Evolutionary conservation across 2,113 vertebrate genomes (phyloP).

Genomic region (Puffinus mauretanicus): DNA sequence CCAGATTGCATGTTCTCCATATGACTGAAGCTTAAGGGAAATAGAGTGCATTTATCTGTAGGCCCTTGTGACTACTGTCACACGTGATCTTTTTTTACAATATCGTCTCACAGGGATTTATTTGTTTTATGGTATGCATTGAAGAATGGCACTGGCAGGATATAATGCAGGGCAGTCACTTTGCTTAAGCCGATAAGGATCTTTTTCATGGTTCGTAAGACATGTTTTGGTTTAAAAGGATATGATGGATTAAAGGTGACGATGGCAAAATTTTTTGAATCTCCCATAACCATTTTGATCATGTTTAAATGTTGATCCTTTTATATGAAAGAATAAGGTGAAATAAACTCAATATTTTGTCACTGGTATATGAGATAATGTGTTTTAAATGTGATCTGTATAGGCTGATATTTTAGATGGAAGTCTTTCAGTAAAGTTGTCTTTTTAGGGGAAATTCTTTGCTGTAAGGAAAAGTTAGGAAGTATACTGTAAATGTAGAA

Average conservation of each 20-base stretch:
- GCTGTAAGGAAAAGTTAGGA: conserved; percentile 55
- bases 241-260: conserved; percentile 6
- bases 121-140: background rate
- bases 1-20: background rate
- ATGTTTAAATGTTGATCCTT: conserved; percentile 33
- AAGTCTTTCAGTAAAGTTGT: conserved; percentile 49
- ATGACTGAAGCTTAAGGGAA: background rate
- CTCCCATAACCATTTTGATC: background rate
- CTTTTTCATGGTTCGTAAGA: background rate
- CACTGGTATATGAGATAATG: conserved; percentile 42
- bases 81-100: background rate
- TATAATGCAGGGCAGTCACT: background rate
- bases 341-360: conserved; percentile 65
- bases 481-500: conserved; percentile 58
- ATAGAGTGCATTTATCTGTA: background rate
- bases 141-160: background rate
- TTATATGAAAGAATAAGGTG: conserved; percentile 52
- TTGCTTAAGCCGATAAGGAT: background rate
- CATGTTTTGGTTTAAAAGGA: background rate
- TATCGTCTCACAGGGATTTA: background rate
- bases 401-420: conserved; percentile 52
- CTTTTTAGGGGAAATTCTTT: conserved; percentile 39
- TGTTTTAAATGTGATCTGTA: conserved; percentile 58
- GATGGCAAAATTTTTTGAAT: background rate
- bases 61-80: background rate